Conservation (phyloP, 23 tunicate species). For the Trididemnum miniatum region DNA sequence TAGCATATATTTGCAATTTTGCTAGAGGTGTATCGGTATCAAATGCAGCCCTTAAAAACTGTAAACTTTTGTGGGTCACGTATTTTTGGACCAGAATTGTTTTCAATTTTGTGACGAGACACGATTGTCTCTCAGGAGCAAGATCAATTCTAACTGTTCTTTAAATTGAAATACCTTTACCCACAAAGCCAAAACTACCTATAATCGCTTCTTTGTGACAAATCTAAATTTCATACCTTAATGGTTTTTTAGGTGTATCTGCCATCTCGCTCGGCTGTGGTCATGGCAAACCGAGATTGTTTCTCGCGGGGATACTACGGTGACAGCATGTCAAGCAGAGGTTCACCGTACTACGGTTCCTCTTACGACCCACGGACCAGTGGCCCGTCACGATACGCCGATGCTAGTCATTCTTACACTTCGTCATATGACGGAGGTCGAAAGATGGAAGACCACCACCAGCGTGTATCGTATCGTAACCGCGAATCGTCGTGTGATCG, state of each 20-base stretch:
- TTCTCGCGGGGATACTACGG: neutral
- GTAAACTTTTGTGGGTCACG: neutral
- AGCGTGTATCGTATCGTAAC: neutral
- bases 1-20: no score
- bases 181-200: no score
- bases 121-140: no score
- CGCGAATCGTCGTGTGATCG: neutral
- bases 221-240: no score
- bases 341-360: neutral
- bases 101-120: no score
- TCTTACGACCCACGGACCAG: neutral
- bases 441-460: neutral
- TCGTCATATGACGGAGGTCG: neutral
- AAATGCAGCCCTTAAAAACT: neutral
- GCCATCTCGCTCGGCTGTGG: slow-evolving; percentile 29
- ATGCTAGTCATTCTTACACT: neutral
- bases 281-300: slow-evolving; percentile 33
- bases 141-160: no score
- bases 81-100: no score
- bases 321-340: neutral
- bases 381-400: neutral
- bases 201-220: no score
- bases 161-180: no score
- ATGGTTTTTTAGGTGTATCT: slow-evolving; percentile 18
- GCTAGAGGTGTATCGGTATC: no score